Conservation (phyloP, 2,797 vertebrate species). For the Diglossa cyanea region DNA sequence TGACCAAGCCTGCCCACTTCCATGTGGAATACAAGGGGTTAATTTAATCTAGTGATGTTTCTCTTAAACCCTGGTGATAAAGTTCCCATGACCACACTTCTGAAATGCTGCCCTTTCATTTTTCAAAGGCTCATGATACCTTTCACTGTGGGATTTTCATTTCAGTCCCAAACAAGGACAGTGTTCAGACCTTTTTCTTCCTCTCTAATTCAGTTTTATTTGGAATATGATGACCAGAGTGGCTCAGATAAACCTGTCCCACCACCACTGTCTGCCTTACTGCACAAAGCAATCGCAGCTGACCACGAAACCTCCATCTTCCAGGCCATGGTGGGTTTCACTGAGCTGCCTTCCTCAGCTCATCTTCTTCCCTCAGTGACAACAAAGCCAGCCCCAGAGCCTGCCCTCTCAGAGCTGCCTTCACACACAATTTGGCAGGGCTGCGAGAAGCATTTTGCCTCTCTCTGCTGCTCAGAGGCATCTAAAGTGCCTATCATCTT, state of each 20-base stretch:
- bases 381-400: background rate
- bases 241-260: background rate
- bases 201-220: background rate
- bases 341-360: background rate
- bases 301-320: background rate
- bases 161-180: background rate
- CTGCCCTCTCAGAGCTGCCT: background rate
- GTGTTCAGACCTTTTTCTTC: background rate
- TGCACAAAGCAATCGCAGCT: background rate
- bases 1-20: background rate
- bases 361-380: background rate
- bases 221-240: background rate
- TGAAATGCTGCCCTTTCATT: background rate
- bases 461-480: background rate
- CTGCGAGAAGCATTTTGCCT: background rate
- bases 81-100: background rate
- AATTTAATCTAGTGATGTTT: background rate
- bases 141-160: background rate
- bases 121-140: background rate
- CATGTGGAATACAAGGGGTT: background rate
- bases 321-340: background rate
- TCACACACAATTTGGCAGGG: accelerated
- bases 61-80: background rate
- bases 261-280: background rate
- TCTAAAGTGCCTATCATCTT: accelerated